Evolutionary conservation across 2,888 invertebrate genomes (phyloP), one percentile per base, ranked within the genome.

Genomic region (Dichetophora obliterata): DNA sequence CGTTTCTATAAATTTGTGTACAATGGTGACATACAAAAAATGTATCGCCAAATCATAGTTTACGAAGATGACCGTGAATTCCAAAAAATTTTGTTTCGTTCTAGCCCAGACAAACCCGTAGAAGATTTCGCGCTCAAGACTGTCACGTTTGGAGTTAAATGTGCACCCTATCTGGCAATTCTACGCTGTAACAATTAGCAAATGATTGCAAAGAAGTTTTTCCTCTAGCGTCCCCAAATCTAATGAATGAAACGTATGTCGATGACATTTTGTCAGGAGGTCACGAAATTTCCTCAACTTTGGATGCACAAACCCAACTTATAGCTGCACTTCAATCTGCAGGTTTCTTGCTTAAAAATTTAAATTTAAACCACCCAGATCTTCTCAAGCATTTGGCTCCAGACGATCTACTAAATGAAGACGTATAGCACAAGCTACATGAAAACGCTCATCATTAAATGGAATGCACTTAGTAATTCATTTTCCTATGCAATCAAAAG

Each of bases 361-460:
- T 24, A 52, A 8, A 68, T 73, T 59, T n/a, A 73, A 24, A 3
- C 24, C 16, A 65, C 65, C 16, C 27, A 66, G 37, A 57, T 48
- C 0, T 75, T 57, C 22, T 66, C 59, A 8, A 68, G 68, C 57
- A 68, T 68, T 43, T 43, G 66, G 4, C 24, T 75, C 0, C 24
- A 66, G 1, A 57, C 66, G 1, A 66, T 52, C 5, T 22, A 31
- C 14, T 19, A 65, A 11, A 22, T 66, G 4, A 24, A 65, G 37
- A 24, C 24, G 16, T 19, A 54, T 6, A 73, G 73, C 16, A 3
- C 61, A 3, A 77, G 77, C n/a, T n/a, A 37, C 14, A 37, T 61
- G 6, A 77, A 77, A 54, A 70, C 75, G 1, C 27, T 75, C 3
- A 73, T 72, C 8, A 68, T 73, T 31, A 37, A 66, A 31, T 77